Percentiles rank a stretch among this genome's conserved stretches.
These are phyloP conservation scores for Catalaphyllia jardinei DNA, from an alignment of 64 coral and sea anemone species.

Conservation along the genomic window DNA sequence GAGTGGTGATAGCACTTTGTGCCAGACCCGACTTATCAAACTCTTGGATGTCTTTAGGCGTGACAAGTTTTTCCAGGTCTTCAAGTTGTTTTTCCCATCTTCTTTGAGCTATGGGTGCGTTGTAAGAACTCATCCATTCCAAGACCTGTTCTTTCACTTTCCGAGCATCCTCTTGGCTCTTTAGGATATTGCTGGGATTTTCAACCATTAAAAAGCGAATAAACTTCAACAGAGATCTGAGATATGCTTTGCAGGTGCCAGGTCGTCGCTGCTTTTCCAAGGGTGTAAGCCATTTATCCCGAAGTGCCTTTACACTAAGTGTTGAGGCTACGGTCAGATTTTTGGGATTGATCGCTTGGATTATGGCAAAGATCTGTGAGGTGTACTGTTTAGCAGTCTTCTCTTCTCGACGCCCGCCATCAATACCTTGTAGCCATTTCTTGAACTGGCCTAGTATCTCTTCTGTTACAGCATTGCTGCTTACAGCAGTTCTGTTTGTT, in stretches of 20 bases:
- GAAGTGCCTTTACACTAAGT: constrained; percentile 8
- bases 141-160: not conserved
- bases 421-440: not conserved
- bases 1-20: too few species aligned
- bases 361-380: not conserved
- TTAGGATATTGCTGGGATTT: not conserved
- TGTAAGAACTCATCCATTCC: constrained; percentile 3
- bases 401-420: constrained; percentile 1
- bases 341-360: constrained; percentile 1
- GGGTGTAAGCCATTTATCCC: constrained; percentile 45
- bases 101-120: not conserved
- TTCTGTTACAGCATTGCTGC: too few species aligned
- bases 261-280: constrained; percentile 21
- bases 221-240: constrained; percentile 16
- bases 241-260: constrained; percentile 19
- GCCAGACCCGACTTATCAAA: not conserved
- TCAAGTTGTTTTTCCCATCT: not conserved
- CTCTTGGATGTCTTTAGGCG: not conserved
- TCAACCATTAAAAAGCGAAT: constrained; percentile 36
- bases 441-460: too few species aligned
- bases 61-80: not conserved
- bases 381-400: constrained; percentile 36
- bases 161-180: not conserved
- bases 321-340: not conserved
- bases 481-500: too few species aligned